These are phyloP conservation scores for Macaria notata DNA, from an alignment of 2,888 invertebrate species.

Conservation along the genomic window DNA sequence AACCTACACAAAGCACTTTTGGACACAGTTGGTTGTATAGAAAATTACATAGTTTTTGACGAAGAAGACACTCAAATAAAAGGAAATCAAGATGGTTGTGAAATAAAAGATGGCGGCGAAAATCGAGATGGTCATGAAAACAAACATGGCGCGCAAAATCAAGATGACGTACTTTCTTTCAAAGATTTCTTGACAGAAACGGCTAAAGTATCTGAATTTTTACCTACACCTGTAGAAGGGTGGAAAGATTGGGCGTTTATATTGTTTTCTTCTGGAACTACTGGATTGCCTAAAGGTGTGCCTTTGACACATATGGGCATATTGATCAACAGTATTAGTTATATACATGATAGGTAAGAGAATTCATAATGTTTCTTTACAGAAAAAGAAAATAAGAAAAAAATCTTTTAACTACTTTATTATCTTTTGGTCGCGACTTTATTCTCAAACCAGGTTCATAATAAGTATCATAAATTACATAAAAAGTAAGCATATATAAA, in stretches of 20 bases:
- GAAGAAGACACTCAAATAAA: constrained; percentile 13
- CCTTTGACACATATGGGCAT: constrained; percentile 40
- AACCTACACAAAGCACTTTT: constrained; percentile 24
- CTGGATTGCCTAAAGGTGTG: constrained; percentile 45
- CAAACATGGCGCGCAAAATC: constrained; percentile 13
- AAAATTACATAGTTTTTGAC: constrained; percentile 36
- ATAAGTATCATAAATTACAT: too few species aligned
- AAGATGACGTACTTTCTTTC: constrained; percentile 24
- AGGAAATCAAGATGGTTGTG: constrained; percentile 6
- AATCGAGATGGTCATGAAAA: neutral
- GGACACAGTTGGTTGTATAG: constrained; percentile 19
- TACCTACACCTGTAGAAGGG: constrained; percentile 36
- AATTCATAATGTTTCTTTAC: too few species aligned
- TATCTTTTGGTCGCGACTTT: too few species aligned
- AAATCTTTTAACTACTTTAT: too few species aligned
- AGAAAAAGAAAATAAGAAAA: too few species aligned
- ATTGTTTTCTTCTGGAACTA: constrained; percentile 45
- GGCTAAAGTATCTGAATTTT: constrained; percentile 30
- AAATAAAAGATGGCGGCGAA: constrained; percentile 11
- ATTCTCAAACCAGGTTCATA: too few species aligned
- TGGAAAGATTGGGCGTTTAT: constrained; percentile 36
- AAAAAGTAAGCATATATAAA: too few species aligned
- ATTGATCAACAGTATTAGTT: constrained; percentile 15
- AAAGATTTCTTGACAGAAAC: constrained; percentile 34
- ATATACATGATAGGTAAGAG: constrained; percentile 22